Conservation (phyloP, 2,113 vertebrate genomes). For the Chunga burmeisteri region DNA sequence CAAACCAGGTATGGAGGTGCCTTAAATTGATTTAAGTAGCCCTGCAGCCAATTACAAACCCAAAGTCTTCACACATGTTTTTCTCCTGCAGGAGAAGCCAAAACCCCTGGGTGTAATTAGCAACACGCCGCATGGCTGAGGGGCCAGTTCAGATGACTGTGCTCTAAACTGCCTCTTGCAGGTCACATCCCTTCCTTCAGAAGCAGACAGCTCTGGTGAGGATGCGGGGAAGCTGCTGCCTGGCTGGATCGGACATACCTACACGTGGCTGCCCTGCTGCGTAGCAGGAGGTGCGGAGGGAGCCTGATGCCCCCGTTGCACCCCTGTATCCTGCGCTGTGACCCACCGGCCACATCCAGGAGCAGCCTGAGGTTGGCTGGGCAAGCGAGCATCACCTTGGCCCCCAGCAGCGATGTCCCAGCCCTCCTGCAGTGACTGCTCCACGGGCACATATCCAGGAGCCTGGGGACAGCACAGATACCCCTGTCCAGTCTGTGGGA, state of each 20-base stretch:
- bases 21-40: neutral
- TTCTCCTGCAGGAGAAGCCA: neutral
- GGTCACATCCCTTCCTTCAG: neutral
- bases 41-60: neutral
- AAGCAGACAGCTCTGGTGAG: neutral
- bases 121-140: neutral
- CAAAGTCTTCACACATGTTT: neutral
- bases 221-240: neutral
- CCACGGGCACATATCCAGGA: fast-evolving
- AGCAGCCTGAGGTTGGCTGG: neutral
- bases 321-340: neutral
- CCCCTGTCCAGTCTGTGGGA: neutral
- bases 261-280: fast-evolving
- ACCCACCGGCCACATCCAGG: neutral
- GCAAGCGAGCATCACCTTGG: neutral
- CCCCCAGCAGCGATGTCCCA: neutral
- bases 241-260: neutral
- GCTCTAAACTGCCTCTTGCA: neutral
- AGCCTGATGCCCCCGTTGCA: neutral
- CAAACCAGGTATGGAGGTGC: fast-evolving
- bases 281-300: neutral
- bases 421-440: neutral
- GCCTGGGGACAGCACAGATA: neutral
- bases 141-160: neutral
- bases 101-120: neutral